A percentile compares a stretch with the other conserved stretches of the same genome.
Conservation (phyloP, 2,888 invertebrate genomes). For the Lysandra bellargus region DNA sequence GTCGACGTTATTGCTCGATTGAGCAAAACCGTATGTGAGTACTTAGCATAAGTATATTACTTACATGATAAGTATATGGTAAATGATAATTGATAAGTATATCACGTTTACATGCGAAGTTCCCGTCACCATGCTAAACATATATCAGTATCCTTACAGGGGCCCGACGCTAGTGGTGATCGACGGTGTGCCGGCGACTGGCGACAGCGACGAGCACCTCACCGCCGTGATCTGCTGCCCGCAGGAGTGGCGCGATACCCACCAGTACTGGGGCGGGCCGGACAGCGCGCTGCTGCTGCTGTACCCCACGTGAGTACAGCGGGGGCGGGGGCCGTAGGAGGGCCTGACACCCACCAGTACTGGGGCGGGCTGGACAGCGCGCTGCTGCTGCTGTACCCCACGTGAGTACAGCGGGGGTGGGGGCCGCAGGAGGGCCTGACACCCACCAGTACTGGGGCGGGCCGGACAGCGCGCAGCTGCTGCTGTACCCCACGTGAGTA, state of each 20-base stretch:
- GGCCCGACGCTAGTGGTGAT: slow-evolving; percentile 84
- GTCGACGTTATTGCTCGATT: too few relatives aligned
- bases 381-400: slow-evolving; percentile 87
- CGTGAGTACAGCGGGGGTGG: slow-evolving; percentile 66
- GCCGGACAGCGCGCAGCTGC: too few relatives aligned
- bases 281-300: slow-evolving; percentile 89
- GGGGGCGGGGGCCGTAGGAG: slow-evolving; percentile 84
- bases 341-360: slow-evolving; percentile 85
- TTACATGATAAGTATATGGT: too few relatives aligned
- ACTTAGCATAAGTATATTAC: too few relatives aligned
- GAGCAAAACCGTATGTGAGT: too few relatives aligned
- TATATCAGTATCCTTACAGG: slow-evolving; percentile 47
- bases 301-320: slow-evolving; percentile 82
- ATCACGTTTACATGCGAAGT: too few relatives aligned
- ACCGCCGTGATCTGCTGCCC: slow-evolving; percentile 89
- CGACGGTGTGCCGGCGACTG: slow-evolving; percentile 72
- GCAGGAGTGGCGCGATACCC: slow-evolving; percentile 92
- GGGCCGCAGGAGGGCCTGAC: too few relatives aligned
- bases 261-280: slow-evolving; percentile 91
- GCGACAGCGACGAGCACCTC: slow-evolving; percentile 79
- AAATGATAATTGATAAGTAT: too few relatives aligned
- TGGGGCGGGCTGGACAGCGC: slow-evolving; percentile 88
- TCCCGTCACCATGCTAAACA: not conserved
- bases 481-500: too few relatives aligned
- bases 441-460: not conserved